Evolutionary conservation across 2,888 invertebrate genomes (phyloP), one percentile per base, ranked within the genome.

Genomic region (Nyleta sp.): DNA sequence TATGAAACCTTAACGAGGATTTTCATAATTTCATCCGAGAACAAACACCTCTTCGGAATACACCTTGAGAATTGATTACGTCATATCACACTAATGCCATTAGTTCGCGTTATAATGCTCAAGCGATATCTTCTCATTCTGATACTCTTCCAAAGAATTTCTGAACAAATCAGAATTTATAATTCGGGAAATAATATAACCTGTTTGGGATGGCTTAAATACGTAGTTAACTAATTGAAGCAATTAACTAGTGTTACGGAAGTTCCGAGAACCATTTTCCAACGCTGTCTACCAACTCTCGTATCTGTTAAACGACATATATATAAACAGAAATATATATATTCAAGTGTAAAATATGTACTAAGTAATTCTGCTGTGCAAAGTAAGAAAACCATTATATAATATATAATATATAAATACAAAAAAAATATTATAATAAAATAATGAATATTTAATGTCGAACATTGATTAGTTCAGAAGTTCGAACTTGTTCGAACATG

Each of bases 191-290:
- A 73, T 52, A 42, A 59, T 44, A 52, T 50, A 59, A 38, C 65
- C 38, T 33, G 48, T 40, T 28, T 2, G 31, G 40, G 46, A 13
- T 53, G 48, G 50, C 35, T 59, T 33, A 73, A 59, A 65, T 59
- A 71, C 52, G 35, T 44, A 59, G 52, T 73, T 59, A 50, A 57
- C 59, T 73, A 73, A 65, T 73, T 65, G 73, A 65, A 28, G 59
- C 44, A 73, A 73, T 73, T 73, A 73, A 65, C 59, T 20, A 59
- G 42, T 59, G 65, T 65, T 50, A 20, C 52, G 35, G 13, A 64
- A 72, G 55, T 72, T 72, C 6, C 57, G 40, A 50, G 42, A 24
- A 55, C 15, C 64, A 57, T 57, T 72, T 72, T 55, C 33, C 24
- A 5, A 3, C 4, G 24, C 24, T 6, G 24, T 31, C 13, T 46